Conservation (phyloP, 2,888 invertebrate genomes). For the Ellobium chinense region DNA sequence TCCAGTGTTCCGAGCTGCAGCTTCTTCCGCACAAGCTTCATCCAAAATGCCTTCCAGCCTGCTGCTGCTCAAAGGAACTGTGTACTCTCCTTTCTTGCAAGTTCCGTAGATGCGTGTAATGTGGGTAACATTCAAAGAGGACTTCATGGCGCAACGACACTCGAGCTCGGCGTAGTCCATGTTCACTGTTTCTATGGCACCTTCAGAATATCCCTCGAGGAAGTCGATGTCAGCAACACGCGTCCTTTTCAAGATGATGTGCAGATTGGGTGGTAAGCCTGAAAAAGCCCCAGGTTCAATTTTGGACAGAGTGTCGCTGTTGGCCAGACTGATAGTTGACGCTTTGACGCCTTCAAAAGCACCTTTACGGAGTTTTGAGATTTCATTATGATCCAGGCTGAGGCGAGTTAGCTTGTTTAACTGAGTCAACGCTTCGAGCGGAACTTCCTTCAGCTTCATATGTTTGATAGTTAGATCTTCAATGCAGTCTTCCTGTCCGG, state of each 20-base stretch:
- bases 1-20: too few species aligned
- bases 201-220: conserved; percentile 45
- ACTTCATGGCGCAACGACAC: conserved; percentile 41
- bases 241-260: conserved; percentile 44
- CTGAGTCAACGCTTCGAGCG: conserved; percentile 42
- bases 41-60: conserved; percentile 25
- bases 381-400: conserved; percentile 46
- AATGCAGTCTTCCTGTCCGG: conserved; percentile 46
- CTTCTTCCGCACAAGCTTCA: conserved; percentile 27
- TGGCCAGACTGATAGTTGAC: conserved; percentile 38
- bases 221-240: conserved; percentile 46
- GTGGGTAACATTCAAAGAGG: conserved; percentile 33
- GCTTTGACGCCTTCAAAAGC: conserved; percentile 48
- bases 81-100: not conserved
- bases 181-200: conserved; percentile 46
- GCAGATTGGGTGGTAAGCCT: conserved; percentile 38
- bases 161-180: conserved; percentile 42
- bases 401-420: conserved; percentile 39
- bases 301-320: conserved; percentile 38
- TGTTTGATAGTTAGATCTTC: conserved; percentile 43
- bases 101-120: conserved; percentile 26
- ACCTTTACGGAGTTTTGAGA: conserved; percentile 29
- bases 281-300: conserved; percentile 47
- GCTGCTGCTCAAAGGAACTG: conserved; percentile 20
- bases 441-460: conserved; percentile 39